Evolutionary conservation across 2,888 invertebrate species (phyloP), one percentile per base, ranked within the genome.

Genomic region (Standfussiana lucernea): DNA sequence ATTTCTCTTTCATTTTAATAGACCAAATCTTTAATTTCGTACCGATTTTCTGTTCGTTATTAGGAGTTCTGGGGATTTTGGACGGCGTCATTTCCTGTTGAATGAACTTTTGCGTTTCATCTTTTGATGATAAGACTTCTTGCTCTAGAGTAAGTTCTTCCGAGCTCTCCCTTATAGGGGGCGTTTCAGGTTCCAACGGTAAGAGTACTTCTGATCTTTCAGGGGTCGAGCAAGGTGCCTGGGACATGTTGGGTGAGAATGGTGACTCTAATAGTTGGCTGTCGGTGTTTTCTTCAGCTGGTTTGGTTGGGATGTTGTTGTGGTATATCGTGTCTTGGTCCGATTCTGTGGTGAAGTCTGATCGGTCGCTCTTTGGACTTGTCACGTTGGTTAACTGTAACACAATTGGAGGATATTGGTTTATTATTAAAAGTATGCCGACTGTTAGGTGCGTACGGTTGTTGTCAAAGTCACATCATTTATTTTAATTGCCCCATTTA

Each of bases 321-420:
- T 87, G 82, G 72, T 76, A 83, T 2, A 86, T 75, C 0, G 89
- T 82, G 15, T 95, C 95, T 66, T 91, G 92, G 11, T 95, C 95
- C 0, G 94, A 93, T 59, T 95, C 95, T 0, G 90, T 83, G 6
- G 89, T 90, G 69, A 85, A 89, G 11, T 92, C 91, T 0, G 94
- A 94, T 56, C 87, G 87, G 40, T 94, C 94, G 85, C 94, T 95
- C 82, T 93, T 93, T n/a, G 89, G 84, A 75, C 93, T 94, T 11
- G 93, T 92, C 1, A 92, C 91, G 82, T 94, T 95, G 35, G 96
- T 95, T 53, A 95, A 81, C 96, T 96, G 93, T 37, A 94, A 93
- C 32, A 8, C 62, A 75, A 13, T 53, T 37, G 40, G 5, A 75
- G 8, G 13, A 10, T 15, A 1, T 69, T 64, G n/a, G n/a, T 79